These are phyloP conservation scores for Lucifuga dentata DNA, from an alignment of 2,113 vertebrate genomes.

Conservation along the genomic window DNA sequence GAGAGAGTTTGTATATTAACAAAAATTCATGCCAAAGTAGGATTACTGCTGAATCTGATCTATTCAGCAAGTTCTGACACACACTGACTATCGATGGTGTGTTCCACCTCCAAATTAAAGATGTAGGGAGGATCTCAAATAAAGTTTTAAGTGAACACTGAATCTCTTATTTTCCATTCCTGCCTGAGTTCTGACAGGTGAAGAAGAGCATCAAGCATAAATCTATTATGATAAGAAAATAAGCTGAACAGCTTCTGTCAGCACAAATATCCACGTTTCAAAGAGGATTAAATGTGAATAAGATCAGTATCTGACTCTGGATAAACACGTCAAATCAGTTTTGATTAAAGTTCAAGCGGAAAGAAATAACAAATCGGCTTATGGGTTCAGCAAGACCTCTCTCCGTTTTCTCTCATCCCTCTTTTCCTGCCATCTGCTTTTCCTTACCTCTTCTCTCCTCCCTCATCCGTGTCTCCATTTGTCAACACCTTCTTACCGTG, in stretches of 20 bases:
- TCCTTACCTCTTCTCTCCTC: conserved; percentile 1
- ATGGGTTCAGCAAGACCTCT: background rate
- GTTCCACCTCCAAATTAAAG: conserved; percentile 53
- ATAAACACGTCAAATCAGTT: background rate
- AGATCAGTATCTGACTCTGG: no score
- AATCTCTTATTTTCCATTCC: background rate
- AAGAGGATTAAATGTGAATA: no score
- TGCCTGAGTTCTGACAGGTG: conserved; percentile 5
- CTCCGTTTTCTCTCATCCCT: background rate
- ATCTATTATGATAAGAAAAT: conserved; percentile 6
- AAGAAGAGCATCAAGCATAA: background rate
- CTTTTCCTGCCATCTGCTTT: conserved; percentile 18
- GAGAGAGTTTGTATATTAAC: background rate
- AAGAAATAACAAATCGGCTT: background rate
- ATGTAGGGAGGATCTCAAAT: conserved; percentile 16
- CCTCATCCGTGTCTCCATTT: background rate
- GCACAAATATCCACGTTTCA: no score
- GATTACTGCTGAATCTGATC: conserved; percentile 22
- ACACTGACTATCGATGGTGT: no score
- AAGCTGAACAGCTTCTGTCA: background rate
- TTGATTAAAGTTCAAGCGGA: conserved; percentile 3
- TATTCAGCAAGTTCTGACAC: conserved; percentile 7
- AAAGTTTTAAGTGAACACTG: background rate
- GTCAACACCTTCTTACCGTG: conserved; percentile 9
- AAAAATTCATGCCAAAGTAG: background rate